phyloP scores from a whole-genome alignment of 2,888 invertebrate species.

The Odontothrips loti region DNA sequence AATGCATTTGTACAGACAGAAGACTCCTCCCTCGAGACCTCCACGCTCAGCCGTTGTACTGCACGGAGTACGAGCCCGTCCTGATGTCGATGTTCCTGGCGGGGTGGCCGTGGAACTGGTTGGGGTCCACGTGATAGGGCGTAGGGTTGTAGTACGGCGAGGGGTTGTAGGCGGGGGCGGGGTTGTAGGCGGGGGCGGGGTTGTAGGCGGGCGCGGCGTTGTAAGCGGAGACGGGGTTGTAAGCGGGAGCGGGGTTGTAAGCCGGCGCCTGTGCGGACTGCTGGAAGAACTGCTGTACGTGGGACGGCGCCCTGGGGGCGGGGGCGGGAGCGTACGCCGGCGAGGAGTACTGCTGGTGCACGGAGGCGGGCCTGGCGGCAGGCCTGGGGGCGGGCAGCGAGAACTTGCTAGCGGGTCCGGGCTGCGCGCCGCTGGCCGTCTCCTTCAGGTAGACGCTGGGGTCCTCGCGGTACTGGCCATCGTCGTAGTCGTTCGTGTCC shows the following conservation, averaged over 20 bases:
- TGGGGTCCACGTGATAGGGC: slow-evolving; percentile 38
- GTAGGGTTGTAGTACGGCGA: slow-evolving; percentile 38
- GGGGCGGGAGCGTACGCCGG: slow-evolving; percentile 45
- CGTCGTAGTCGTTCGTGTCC: slow-evolving; percentile 67
- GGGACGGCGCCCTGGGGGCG: neutral
- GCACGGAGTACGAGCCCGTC: slow-evolving; percentile 72
- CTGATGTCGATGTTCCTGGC: slow-evolving; percentile 65
- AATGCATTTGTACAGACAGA: slow-evolving; percentile 2
- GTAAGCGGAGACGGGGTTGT: slow-evolving; percentile 36
- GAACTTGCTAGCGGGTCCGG: neutral
- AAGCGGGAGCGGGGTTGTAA: slow-evolving; percentile 42
- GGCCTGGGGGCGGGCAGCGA: neutral
- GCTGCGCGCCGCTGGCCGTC: slow-evolving; percentile 27
- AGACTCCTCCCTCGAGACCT: neutral
- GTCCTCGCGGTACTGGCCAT: slow-evolving; percentile 81
- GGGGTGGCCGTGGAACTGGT: slow-evolving; percentile 60
- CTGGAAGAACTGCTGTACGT: slow-evolving; percentile 27
- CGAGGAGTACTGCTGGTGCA: slow-evolving; percentile 43
- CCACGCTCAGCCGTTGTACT: slow-evolving; percentile 58
- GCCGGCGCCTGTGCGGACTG: slow-evolving; percentile 26
- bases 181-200: slow-evolving; percentile 38
- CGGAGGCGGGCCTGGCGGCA: slow-evolving; percentile 40
- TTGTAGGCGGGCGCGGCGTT: slow-evolving; percentile 40
- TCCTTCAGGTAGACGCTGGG: slow-evolving; percentile 72
- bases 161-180: slow-evolving; percentile 38